Evolutionary conservation across 2,797 vertebrate species (phyloP).

Genomic region (Fringilla coelebs): DNA sequence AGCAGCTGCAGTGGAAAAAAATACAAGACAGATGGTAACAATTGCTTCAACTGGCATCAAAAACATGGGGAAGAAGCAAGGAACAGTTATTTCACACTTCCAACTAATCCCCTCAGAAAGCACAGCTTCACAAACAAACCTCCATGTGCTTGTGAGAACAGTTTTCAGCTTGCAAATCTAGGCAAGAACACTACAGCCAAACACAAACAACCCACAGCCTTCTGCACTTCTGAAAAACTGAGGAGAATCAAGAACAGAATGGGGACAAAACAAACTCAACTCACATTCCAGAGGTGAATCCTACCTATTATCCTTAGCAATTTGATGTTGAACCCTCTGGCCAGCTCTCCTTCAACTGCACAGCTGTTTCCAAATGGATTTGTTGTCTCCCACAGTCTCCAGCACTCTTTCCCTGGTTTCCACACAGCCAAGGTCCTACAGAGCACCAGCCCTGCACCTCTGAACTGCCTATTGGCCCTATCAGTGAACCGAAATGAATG

Average conservation of each 20-base stretch:
- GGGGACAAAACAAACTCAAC: background rate
- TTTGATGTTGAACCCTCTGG: accelerated
- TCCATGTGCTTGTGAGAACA: background rate
- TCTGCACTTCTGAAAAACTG: accelerated
- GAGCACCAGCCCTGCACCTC: background rate
- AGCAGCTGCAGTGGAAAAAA: background rate
- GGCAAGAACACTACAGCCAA: background rate
- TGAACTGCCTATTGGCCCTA: background rate
- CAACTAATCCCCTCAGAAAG: background rate
- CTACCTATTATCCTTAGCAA: no score
- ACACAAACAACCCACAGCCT: background rate
- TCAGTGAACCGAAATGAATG: background rate
- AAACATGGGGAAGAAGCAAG: background rate
- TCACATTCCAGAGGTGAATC: background rate
- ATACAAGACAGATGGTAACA: background rate
- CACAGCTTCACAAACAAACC: background rate
- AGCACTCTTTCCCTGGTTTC: background rate
- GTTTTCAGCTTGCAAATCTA: background rate
- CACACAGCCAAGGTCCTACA: background rate
- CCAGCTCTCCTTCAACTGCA: background rate
- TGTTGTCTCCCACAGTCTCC: background rate
- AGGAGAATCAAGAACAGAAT: background rate
- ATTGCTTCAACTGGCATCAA: background rate
- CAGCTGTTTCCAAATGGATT: background rate
- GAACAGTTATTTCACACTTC: background rate